Evolutionary conservation across 2,888 invertebrate genomes (phyloP).

Genomic region (Protula sp.): DNA sequence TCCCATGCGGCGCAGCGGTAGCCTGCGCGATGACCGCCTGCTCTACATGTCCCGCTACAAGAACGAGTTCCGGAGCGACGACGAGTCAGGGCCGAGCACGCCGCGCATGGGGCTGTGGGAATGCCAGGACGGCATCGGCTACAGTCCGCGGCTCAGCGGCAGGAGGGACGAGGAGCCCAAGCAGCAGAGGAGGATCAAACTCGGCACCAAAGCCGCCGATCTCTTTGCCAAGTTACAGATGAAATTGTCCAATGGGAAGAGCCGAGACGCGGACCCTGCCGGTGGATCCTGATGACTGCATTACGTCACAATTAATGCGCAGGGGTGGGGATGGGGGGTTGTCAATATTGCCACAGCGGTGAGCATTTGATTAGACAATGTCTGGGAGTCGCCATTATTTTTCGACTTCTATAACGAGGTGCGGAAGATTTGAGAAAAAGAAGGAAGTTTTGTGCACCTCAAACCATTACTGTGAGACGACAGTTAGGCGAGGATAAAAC

Average conservation of each 20-base stretch:
- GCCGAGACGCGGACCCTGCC: neutral
- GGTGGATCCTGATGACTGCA: too few relatives aligned
- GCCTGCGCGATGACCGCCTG: neutral
- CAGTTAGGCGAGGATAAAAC: too few relatives aligned
- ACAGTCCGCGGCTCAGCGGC: neutral
- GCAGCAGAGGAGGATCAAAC: neutral
- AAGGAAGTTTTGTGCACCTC: too few relatives aligned
- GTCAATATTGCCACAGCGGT: too few relatives aligned
- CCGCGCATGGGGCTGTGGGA: neutral
- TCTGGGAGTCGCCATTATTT: too few relatives aligned
- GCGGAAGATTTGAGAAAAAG: too few relatives aligned
- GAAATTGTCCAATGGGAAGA: conserved; percentile 1
- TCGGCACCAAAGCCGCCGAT: neutral
- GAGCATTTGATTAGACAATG: too few relatives aligned
- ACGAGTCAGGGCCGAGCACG: neutral
- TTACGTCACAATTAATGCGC: too few relatives aligned
- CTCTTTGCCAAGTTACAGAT: conserved; percentile 4
- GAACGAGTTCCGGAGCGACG: neutral
- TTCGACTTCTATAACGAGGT: too few relatives aligned
- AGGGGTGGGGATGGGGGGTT: too few relatives aligned
- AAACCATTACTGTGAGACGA: too few relatives aligned
- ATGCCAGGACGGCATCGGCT: neutral
- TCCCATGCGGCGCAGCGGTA: neutral
- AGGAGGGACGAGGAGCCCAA: neutral
- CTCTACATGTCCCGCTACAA: neutral